Conservation (phyloP, 2,797 vertebrate species). For the Myotis pilosus region DNA sequence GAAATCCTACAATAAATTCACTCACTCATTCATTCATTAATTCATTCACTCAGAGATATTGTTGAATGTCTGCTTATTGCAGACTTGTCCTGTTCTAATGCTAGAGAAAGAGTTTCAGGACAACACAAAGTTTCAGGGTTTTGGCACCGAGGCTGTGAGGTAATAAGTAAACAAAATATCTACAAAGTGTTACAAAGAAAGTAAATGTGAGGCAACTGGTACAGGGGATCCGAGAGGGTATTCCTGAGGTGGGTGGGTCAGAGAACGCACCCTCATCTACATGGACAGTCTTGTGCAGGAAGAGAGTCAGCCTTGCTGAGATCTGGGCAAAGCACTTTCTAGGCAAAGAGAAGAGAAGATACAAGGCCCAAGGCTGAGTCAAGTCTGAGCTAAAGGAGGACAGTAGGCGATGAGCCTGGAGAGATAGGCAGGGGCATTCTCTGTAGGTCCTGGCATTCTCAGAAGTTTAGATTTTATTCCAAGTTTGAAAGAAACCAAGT, state of each 20-base stretch:
- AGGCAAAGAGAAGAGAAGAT: constrained; percentile 12
- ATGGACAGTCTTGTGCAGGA: not conserved
- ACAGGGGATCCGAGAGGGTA: not conserved
- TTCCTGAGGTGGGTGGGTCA: not conserved
- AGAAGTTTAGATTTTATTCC: constrained; percentile 18
- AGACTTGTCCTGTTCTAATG: not conserved
- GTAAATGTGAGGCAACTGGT: not conserved
- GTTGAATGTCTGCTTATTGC: not conserved
- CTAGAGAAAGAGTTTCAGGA: not conserved
- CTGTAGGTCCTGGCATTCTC: not conserved
- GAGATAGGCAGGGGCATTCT: not conserved
- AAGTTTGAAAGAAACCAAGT: constrained; percentile 33
- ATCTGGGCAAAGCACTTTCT: not conserved
- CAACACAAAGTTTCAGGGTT: not conserved
- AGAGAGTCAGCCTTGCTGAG: not conserved
- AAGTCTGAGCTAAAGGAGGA: not conserved
- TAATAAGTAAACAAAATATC: not conserved
- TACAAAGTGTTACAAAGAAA: constrained; percentile 1
- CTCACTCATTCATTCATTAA: not conserved
- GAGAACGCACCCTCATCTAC: not conserved
- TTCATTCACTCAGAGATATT: not conserved
- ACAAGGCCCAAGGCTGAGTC: not conserved
- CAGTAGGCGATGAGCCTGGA: not conserved
- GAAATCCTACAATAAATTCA: constrained; percentile 29
- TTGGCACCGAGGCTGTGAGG: not conserved